A percentile compares a stretch with the other conserved stretches of the same genome.
These are phyloP conservation scores for Copsychus sechellarum DNA, from an alignment of 2,113 vertebrate species.

Conservation along the genomic window DNA sequence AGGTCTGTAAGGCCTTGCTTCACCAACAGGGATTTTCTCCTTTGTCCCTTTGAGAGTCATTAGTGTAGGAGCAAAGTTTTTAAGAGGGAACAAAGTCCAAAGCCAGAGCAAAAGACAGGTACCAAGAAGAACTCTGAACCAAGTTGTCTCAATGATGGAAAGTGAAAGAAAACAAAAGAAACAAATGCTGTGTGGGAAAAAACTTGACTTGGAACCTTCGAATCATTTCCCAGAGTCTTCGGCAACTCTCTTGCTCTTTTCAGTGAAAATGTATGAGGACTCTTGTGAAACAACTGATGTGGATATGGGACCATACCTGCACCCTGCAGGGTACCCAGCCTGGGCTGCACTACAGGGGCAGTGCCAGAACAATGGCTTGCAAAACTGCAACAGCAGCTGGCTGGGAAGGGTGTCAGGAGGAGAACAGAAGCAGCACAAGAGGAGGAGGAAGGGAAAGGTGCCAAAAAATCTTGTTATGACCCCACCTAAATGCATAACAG, in stretches of 20 bases:
- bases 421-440: neutral
- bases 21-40: neutral
- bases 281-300: neutral
- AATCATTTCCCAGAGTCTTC: neutral
- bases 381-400: neutral
- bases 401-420: neutral
- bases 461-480: neutral
- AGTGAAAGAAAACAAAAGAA: neutral
- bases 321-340: neutral
- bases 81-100: neutral
- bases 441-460: neutral
- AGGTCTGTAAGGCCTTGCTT: neutral
- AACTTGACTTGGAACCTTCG: fast-evolving
- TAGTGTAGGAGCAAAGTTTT: neutral
- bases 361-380: neutral
- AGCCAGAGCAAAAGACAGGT: neutral
- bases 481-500: neutral
- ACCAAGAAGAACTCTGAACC: neutral
- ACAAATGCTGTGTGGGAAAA: neutral
- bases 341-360: neutral
- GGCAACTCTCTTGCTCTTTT: neutral
- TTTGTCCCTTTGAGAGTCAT: neutral
- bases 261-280: neutral
- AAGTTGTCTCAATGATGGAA: neutral
- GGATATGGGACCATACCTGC: no score